Evolutionary conservation across 2,888 invertebrate genomes (phyloP), one percentile per base, ranked within the genome.

Genomic region (Idaea straminata): DNA sequence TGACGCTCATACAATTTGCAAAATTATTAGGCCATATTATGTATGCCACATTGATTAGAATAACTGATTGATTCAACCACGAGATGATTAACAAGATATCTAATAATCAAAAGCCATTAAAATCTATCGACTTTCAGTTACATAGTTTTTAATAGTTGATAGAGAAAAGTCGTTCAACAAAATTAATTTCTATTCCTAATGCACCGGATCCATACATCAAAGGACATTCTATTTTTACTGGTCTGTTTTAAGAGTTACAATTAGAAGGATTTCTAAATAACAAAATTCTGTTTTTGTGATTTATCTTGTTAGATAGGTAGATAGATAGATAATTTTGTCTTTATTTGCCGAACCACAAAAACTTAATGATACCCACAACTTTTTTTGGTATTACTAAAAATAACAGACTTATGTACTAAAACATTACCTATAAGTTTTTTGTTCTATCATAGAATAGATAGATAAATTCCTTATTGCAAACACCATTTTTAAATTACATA

Each of bases 111-210:
- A 69, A 65, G 69, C 69, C 69, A 78, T 79, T 75, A 74, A 66
- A 59, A 35, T 63, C 63, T 62, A 67, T 57, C 62, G 36, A 61
- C 59, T 66, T 72, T 70, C 61, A 68, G 71, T 69, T 69, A 71
- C 73, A 72, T 69, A 68, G 66, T 62, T 63, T 34, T 63, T 66
- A 65, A 68, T 67, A 60, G 70, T 66, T 70, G 74, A 71, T 68
- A 71, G 67, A 61, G n/a, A 61, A 65, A 63, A 66, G 66, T 70
- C 66, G 70, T 70, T 75, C 68, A 67, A 38, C 35, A 65, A 74
- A 74, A 81, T 80, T 80, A 77, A 82, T 80, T 70, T 70, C 66
- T 60, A 63, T 64, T 64, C 62, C 65, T 74, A 79, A 77, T 75
- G 73, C 66, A 64, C 65, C 73, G 65, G 74, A 74, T 80, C 75